A percentile compares a stretch with the other conserved stretches of the same genome.
Conservation (phyloP, 2,113 vertebrate species). For the Actenoides hombroni region DNA sequence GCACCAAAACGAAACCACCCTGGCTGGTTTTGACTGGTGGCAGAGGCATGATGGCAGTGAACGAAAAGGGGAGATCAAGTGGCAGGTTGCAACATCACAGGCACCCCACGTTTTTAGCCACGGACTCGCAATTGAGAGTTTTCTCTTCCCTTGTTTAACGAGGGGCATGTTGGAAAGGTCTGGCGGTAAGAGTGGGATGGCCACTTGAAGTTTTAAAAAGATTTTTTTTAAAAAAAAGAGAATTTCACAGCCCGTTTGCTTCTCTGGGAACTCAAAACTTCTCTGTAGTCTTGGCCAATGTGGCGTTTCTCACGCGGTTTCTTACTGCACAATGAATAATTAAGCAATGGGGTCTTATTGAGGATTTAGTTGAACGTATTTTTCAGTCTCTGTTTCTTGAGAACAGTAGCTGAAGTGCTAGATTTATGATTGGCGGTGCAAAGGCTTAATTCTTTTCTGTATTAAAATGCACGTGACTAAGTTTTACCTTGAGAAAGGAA, state of each 20-base stretch:
- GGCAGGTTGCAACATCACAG: neutral
- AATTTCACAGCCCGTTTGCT: neutral
- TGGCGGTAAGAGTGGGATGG: neutral
- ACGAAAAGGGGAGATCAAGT: neutral
- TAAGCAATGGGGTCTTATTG: neutral
- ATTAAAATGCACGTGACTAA: neutral
- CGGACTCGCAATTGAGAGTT: neutral
- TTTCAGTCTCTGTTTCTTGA: neutral
- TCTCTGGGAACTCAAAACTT: neutral
- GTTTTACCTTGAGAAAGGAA: neutral
- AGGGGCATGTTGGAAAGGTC: neutral
- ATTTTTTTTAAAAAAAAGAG: neutral
- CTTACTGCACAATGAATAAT: neutral
- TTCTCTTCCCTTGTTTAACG: neutral
- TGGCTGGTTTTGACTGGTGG: neutral
- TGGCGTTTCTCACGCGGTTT: neutral
- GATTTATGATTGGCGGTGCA: neutral
- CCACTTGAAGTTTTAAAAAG: neutral
- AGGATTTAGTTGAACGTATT: neutral
- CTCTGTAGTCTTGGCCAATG: too few species aligned
- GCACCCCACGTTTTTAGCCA: neutral
- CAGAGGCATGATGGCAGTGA: neutral
- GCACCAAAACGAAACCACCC: neutral
- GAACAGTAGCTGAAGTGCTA: neutral
- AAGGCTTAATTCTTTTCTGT: neutral